These are phyloP conservation scores for Ichneumon xanthorius DNA, from an alignment of 2,888 invertebrate genomes.

Conservation along the genomic window DNA sequence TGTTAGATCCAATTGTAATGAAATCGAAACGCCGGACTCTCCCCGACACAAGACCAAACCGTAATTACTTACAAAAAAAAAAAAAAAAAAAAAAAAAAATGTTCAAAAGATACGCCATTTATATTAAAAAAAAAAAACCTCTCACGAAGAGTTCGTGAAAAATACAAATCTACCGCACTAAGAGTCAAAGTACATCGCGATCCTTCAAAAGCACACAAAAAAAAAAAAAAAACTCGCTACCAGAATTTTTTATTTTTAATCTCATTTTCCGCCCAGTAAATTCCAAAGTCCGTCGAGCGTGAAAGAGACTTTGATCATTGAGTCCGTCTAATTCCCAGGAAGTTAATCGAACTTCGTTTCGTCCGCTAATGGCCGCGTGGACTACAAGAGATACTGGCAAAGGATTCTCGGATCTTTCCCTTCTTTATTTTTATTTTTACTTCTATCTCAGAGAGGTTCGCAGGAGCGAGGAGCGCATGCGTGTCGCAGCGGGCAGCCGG, in stretches of 20 bases:
- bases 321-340: conserved; percentile 42
- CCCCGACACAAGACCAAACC: no score
- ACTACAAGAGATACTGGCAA: conserved; percentile 31
- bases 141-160: no score
- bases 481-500: conserved; percentile 26
- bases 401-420: conserved; percentile 37
- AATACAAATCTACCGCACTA: no score
- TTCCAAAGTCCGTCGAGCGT: conserved; percentile 3
- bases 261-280: conserved; percentile 15
- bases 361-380: conserved; percentile 48
- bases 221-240: not conserved
- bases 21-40: no score
- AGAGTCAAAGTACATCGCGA: not conserved
- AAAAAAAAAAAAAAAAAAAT: no score
- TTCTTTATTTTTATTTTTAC: conserved; percentile 8
- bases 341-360: conserved; percentile 48
- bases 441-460: not conserved
- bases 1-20: no score
- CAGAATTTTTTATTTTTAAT: conserved; percentile 17
- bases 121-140: no score
- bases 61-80: no score
- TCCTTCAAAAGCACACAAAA: not conserved
- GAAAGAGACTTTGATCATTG: conserved; percentile 26
- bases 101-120: no score
- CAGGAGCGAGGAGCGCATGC: conserved; percentile 1